These are phyloP conservation scores for Bradysia coprophila DNA, from an alignment of 1,140 invertebrate genomes.

Conservation along the genomic window DNA sequence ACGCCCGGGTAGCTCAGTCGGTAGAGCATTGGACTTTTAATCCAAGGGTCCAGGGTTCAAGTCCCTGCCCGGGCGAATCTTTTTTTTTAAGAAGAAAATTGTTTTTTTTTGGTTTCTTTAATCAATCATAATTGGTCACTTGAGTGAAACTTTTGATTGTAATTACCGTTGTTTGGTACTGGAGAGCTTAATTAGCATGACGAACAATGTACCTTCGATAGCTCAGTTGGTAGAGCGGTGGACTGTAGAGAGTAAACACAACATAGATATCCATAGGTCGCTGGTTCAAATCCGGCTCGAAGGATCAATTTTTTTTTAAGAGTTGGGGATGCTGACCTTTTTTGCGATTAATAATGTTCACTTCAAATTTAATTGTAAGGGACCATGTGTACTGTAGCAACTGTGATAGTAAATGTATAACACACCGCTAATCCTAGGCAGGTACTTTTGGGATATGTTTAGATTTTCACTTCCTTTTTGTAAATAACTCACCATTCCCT, in stretches of 20 bases:
- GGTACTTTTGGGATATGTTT: too few species aligned
- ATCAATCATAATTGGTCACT: not conserved
- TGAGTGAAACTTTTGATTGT: not conserved
- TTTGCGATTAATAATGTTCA: not conserved
- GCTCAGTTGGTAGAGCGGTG: constrained; percentile 79
- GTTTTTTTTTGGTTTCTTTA: not conserved
- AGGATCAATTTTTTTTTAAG: constrained; percentile 26
- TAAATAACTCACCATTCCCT: too few species aligned
- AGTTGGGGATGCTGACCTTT: not conserved
- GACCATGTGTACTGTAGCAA: not conserved
- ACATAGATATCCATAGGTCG: constrained; percentile 37
- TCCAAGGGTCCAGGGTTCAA: constrained; percentile 61
- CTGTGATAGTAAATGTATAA: not conserved
- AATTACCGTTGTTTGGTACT: not conserved
- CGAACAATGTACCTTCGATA: constrained; percentile 38
- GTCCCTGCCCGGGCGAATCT: constrained; percentile 51
- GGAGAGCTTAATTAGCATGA: not conserved
- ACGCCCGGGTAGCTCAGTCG: constrained; percentile 57
- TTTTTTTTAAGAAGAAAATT: not conserved
- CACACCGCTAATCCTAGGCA: too few species aligned
- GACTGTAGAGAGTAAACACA: constrained; percentile 41
- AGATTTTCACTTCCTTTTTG: too few species aligned
- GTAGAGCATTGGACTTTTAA: constrained; percentile 64
- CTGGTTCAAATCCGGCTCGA: constrained; percentile 52
- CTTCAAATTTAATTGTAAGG: not conserved